These are phyloP conservation scores for Eubasilissa splendida DNA, from an alignment of 2,888 invertebrate species.

Conservation along the genomic window DNA sequence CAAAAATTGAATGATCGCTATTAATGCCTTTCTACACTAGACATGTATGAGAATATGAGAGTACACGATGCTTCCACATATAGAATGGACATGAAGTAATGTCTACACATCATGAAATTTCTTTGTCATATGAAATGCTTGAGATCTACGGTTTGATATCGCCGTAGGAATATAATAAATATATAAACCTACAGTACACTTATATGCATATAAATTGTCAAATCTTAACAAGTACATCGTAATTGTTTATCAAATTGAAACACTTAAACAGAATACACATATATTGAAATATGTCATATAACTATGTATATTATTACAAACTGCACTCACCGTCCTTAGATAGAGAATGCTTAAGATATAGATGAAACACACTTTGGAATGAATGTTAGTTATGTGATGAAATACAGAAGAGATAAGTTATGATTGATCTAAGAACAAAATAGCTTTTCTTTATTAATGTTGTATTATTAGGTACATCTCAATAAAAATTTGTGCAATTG, in stretches of 20 bases:
- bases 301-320: slow-evolving; percentile 31
- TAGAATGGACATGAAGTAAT: slow-evolving; percentile 52
- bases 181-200: slow-evolving; percentile 44
- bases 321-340: slow-evolving; percentile 23
- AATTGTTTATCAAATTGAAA: slow-evolving; percentile 41
- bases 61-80: slow-evolving; percentile 49
- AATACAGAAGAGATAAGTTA: neutral
- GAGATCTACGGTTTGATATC: slow-evolving; percentile 45
- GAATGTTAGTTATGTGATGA: slow-evolving; percentile 18
- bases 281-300: slow-evolving; percentile 27
- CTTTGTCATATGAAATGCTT: slow-evolving; percentile 43
- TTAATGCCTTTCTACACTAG: slow-evolving; percentile 45
- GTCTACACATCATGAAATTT: slow-evolving; percentile 53
- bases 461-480: neutral
- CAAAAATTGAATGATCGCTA: slow-evolving; percentile 26
- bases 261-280: slow-evolving; percentile 29
- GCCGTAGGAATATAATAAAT: slow-evolving; percentile 46
- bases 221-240: slow-evolving; percentile 49
- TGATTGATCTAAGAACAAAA: slow-evolving; percentile 2
- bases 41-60: slow-evolving; percentile 46
- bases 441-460: neutral
- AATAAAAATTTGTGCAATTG: slow-evolving; percentile 4
- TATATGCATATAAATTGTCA: slow-evolving; percentile 47
- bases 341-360: neutral
- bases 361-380: slow-evolving; percentile 26